These are phyloP conservation scores for Tetramorium parvispinum DNA, from an alignment of 1,140 invertebrate species.

Conservation along the genomic window DNA sequence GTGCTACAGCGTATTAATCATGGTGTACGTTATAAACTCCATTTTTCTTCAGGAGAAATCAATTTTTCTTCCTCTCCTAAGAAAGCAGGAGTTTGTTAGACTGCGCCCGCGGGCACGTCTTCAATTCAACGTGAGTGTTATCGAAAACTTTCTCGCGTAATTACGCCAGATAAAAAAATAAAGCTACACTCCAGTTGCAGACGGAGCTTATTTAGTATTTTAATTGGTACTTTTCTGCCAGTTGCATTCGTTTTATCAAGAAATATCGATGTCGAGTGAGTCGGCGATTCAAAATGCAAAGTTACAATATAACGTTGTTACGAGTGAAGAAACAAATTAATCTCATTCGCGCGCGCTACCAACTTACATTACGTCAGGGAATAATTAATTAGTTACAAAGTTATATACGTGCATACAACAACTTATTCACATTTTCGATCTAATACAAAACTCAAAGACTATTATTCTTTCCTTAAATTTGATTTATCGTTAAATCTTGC, in stretches of 20 bases:
- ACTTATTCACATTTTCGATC: background rate
- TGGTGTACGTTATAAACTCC: background rate
- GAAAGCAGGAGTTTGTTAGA: background rate
- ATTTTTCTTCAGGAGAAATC: slow-evolving; percentile 11
- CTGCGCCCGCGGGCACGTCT: background rate
- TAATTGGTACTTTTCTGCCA: background rate
- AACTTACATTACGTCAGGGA: slow-evolving; percentile 10
- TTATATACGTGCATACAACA: background rate
- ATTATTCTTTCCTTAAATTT: background rate
- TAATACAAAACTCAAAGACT: background rate
- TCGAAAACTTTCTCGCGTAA: background rate
- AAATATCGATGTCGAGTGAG: background rate
- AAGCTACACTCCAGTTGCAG: background rate
- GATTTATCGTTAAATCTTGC: background rate
- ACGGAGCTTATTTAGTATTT: background rate
- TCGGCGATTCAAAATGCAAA: background rate
- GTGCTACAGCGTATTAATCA: slow-evolving; percentile 10
- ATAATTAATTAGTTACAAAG: slow-evolving; percentile 34
- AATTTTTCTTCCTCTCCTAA: background rate
- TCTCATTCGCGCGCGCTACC: background rate
- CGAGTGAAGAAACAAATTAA: background rate
- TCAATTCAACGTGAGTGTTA: slow-evolving; percentile 1
- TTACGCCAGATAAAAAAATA: background rate
- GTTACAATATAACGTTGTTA: background rate
- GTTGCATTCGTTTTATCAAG: background rate